phyloP scores from a whole-genome alignment of 2,113 vertebrate species.

The Anarrhichthys ocellatus region DNA sequence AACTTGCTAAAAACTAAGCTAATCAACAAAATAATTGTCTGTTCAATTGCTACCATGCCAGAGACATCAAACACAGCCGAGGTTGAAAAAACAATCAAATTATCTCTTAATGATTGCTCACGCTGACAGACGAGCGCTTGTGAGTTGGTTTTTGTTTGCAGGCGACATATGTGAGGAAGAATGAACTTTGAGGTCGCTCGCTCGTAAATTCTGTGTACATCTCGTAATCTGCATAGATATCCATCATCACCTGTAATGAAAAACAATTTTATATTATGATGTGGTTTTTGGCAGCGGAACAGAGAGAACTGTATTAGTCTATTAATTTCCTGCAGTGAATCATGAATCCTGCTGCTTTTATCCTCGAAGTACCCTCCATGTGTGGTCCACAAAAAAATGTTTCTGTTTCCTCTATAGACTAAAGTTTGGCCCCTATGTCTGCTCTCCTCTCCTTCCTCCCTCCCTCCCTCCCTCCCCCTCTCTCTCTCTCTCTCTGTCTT shows the following conservation, averaged over 20 bases:
- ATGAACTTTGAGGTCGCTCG: constrained; percentile 26
- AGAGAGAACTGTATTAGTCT: constrained; percentile 68
- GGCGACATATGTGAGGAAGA: constrained; percentile 50
- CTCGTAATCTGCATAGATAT: constrained; percentile 60
- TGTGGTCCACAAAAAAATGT: constrained; percentile 76
- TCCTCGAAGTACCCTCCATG: constrained; percentile 67
- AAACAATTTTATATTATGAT: constrained; percentile 66
- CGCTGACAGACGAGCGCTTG: constrained; percentile 71
- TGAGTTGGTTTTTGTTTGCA: constrained; percentile 44
- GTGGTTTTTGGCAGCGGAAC: constrained; percentile 68
- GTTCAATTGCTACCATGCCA: constrained; percentile 71
- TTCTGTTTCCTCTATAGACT: constrained; percentile 70
- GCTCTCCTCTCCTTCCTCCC: constrained; percentile 11
- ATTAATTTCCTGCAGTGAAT: constrained; percentile 79
- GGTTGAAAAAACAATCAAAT: constrained; percentile 79
- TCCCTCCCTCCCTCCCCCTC: background rate
- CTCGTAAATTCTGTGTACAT: constrained; percentile 41
- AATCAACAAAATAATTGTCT: constrained; percentile 82
- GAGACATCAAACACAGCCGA: constrained; percentile 75
- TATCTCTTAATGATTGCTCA: constrained; percentile 79
- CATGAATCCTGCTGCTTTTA: constrained; percentile 76
- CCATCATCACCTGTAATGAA: constrained; percentile 77
- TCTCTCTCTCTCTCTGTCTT: background rate
- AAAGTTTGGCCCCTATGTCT: constrained; percentile 72
- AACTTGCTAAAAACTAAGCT: constrained; percentile 79